phyloP scores from a whole-genome alignment of 2,797 vertebrate genomes.

The Macropus fuliginosus region DNA sequence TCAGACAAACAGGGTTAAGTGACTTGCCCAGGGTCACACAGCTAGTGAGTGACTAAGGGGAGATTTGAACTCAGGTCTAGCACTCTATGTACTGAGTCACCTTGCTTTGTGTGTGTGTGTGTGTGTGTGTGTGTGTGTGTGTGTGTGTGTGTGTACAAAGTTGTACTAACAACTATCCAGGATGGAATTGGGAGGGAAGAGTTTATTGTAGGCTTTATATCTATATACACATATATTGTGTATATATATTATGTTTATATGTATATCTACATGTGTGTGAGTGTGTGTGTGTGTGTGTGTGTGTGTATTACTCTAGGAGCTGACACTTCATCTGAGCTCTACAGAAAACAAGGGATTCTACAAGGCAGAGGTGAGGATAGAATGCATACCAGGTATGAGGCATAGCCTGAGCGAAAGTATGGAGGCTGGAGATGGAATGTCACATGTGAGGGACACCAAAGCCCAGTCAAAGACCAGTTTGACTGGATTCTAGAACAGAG shows the following conservation, averaged over 20 bases:
- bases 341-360: background rate
- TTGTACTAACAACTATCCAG: no score
- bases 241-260: no score
- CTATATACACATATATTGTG: no score
- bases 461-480: background rate
- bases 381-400: background rate
- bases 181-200: no score
- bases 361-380: background rate
- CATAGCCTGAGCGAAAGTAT: background rate
- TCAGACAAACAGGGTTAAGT: background rate
- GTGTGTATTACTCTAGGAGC: background rate
- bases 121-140: no score
- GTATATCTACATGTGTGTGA: no score
- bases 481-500: background rate
- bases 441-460: background rate
- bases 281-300: no score
- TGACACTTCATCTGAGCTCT: background rate
- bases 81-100: background rate
- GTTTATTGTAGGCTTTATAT: no score
- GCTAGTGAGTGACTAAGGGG: background rate
- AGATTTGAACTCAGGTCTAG: background rate
- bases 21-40: background rate
- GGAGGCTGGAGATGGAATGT: background rate
- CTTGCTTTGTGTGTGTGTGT: background rate
- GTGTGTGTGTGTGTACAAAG: no score